Evolutionary conservation across 30 jellyfish, hydroid and myxozoan genomes (phyloP).

Genomic region (Aurelia sp.): DNA sequence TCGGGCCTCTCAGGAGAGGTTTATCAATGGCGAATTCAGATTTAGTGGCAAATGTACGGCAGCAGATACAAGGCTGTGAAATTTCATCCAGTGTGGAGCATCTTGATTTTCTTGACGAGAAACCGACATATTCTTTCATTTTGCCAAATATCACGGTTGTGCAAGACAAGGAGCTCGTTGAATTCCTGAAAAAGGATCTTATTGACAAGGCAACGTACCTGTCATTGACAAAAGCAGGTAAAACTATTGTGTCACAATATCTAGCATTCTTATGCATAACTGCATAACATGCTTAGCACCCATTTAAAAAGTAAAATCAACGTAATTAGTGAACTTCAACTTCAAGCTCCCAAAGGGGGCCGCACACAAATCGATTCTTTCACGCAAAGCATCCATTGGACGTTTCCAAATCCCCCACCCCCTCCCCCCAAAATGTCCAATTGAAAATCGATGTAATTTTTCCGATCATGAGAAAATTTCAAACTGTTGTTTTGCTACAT

Average conservation of each 20-base stretch:
- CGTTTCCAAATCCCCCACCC: too few relatives aligned
- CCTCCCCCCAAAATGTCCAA: too few relatives aligned
- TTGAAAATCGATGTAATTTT: too few relatives aligned
- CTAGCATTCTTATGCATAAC: not conserved
- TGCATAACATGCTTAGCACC: too few relatives aligned
- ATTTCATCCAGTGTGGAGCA: constrained; percentile 3
- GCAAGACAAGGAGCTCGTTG: constrained; percentile 59
- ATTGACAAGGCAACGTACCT: constrained; percentile 63
- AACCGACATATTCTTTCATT: constrained; percentile 49
- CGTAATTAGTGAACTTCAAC: too few relatives aligned
- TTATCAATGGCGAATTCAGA: constrained; percentile 83
- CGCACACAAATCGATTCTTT: too few relatives aligned
- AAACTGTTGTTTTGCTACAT: too few relatives aligned
- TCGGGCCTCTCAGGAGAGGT: constrained; percentile 73
- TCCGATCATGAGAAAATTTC: too few relatives aligned
- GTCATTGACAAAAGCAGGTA: constrained; percentile 81
- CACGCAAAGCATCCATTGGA: too few relatives aligned
- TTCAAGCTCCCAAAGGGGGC: too few relatives aligned
- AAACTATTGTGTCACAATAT: not conserved
- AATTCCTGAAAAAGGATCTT: constrained; percentile 73
- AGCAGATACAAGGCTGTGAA: constrained; percentile 29
- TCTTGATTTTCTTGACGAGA: constrained; percentile 36
- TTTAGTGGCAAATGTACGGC: constrained; percentile 75
- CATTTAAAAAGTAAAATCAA: too few relatives aligned
- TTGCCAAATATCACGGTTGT: constrained; percentile 75